These are phyloP conservation scores for Mythimna vitellina DNA, from an alignment of 2,888 invertebrate genomes.

Conservation along the genomic window DNA sequence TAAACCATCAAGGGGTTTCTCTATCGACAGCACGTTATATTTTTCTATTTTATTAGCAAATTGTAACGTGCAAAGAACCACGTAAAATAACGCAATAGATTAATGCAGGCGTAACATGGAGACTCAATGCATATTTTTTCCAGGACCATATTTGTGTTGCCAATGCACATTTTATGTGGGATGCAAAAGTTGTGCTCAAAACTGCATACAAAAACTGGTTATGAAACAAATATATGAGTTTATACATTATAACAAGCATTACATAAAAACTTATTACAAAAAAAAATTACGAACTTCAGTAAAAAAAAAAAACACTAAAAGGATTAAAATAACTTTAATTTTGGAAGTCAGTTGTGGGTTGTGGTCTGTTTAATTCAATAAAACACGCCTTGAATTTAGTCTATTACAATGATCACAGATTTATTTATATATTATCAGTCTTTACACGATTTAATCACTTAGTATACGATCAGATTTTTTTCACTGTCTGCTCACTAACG, in stretches of 20 bases:
- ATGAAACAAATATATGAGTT: conserved; percentile 2
- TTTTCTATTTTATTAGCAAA: conserved; percentile 10
- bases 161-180: conserved; percentile 16
- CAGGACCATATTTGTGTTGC: conserved; percentile 19
- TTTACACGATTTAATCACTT: too few relatives aligned
- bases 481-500: too few relatives aligned
- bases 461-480: too few relatives aligned
- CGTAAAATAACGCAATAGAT: conserved; percentile 17
- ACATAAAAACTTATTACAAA: too few relatives aligned
- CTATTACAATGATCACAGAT: too few relatives aligned
- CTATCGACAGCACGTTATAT: not conserved
- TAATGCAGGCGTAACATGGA: conserved; percentile 9
- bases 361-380: too few relatives aligned
- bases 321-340: too few relatives aligned
- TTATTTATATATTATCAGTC: too few relatives aligned
- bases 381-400: too few relatives aligned
- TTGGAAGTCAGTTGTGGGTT: too few relatives aligned
- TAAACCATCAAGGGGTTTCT: not conserved
- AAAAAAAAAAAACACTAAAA: too few relatives aligned
- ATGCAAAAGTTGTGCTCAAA: conserved; percentile 17
- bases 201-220: conserved; percentile 1
- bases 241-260: not conserved
- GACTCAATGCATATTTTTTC: conserved; percentile 15
- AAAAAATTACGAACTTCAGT: too few relatives aligned
- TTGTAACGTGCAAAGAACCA: conserved; percentile 7